Conservation (phyloP, 2,113 vertebrate genomes). For the Calidris pugnax region DNA sequence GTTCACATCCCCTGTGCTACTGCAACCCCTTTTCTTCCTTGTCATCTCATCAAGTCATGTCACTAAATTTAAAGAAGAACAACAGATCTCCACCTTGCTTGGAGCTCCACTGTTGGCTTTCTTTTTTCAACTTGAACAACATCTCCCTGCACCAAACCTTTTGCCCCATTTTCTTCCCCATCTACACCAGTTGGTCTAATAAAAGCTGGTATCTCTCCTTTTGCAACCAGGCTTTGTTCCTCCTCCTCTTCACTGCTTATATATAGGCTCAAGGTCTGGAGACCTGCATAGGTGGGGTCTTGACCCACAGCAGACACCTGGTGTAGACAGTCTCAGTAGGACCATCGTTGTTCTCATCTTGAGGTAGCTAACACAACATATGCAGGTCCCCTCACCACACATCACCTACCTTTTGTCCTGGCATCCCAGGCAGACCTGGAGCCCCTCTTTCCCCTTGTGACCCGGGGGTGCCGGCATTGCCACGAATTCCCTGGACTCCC, state of each 20-base stretch:
- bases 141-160: not conserved
- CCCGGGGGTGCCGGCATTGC: constrained; percentile 80
- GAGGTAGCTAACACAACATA: not conserved
- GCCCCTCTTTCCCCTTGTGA: constrained; percentile 77
- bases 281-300: not conserved
- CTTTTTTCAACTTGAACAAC: not conserved
- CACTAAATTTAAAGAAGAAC: not conserved
- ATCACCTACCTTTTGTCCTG: constrained; percentile 78
- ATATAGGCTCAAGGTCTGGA: not conserved
- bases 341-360: rapidly evolving
- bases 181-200: rapidly evolving
- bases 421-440: constrained; percentile 75
- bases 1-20: not conserved
- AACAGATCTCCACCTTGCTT: not conserved
- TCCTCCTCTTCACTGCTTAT: not conserved
- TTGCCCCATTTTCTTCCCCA: not conserved
- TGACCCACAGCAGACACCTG: not conserved
- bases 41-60: not conserved
- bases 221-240: not conserved
- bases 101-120: not conserved
- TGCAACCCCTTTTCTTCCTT: not conserved
- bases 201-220: not conserved
- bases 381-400: not conserved
- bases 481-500: constrained; percentile 86
- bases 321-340: rapidly evolving